These are phyloP conservation scores for Xiphorhynchus elegans DNA, from an alignment of 2,113 vertebrate species.

Conservation along the genomic window DNA sequence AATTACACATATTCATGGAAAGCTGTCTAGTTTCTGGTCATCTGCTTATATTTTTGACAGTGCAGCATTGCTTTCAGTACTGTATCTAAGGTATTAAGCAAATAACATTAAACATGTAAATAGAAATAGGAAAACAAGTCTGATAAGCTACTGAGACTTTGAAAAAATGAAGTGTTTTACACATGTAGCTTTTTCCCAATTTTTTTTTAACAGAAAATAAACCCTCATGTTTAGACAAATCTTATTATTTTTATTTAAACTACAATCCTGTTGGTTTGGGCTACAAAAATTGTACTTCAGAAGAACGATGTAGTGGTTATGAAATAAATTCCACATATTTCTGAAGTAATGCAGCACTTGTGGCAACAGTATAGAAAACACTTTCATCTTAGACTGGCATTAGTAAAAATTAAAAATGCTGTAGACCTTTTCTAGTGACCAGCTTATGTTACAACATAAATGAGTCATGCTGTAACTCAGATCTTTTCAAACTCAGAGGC, in stretches of 20 bases:
- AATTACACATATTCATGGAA: background rate
- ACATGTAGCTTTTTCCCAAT: background rate
- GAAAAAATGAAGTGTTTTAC: background rate
- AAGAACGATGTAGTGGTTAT: background rate
- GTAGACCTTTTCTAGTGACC: background rate
- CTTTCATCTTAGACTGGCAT: background rate
- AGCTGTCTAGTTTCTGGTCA: background rate
- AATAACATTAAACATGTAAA: background rate
- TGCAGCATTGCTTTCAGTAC: background rate
- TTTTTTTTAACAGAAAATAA: background rate
- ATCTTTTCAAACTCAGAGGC: background rate
- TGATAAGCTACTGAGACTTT: background rate
- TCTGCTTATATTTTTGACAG: background rate
- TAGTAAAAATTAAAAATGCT: background rate
- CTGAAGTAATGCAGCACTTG: background rate
- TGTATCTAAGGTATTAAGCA: background rate
- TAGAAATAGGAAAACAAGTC: background rate
- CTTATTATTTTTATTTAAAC: background rate
- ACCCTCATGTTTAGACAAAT: background rate
- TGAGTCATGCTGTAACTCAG: background rate
- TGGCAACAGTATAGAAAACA: background rate
- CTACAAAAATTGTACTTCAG: background rate
- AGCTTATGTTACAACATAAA: background rate
- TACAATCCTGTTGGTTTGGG: background rate
- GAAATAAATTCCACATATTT: background rate